Conservation (phyloP, 2,113 vertebrate species). For the Coturnix japonica region DNA sequence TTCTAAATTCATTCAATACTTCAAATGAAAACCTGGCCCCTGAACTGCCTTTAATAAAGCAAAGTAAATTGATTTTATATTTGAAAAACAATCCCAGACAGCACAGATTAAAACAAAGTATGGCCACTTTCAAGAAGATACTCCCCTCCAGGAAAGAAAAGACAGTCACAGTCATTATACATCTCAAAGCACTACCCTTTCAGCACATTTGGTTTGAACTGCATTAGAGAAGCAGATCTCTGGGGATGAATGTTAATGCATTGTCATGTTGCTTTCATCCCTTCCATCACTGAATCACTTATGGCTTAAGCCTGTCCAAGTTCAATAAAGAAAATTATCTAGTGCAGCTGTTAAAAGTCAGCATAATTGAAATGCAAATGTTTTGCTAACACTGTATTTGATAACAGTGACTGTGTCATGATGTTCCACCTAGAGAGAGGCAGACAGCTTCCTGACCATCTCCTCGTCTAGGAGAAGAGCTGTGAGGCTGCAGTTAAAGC, state of each 20-base stretch:
- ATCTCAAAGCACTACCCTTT: constrained; percentile 14
- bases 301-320: constrained; percentile 27
- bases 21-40: constrained; percentile 12
- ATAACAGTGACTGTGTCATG: neutral
- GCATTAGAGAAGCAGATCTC: constrained; percentile 43
- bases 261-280: constrained; percentile 43
- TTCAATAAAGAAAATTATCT: constrained; percentile 57
- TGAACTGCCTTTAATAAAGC: neutral
- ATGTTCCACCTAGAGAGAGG: neutral
- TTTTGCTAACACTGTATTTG: constrained; percentile 26
- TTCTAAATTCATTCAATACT: neutral
- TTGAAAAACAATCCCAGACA: neutral
- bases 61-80: neutral
- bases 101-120: constrained; percentile 7
- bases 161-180: neutral
- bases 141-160: neutral
- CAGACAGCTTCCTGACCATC: neutral
- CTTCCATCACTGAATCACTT: constrained; percentile 46
- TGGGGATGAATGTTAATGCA: constrained; percentile 40
- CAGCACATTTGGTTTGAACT: constrained; percentile 45
- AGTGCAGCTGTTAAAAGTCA: constrained; percentile 21
- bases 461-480: neutral
- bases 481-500: neutral
- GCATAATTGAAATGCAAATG: constrained; percentile 19
- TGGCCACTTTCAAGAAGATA: constrained; percentile 5